A percentile compares a stretch with the other conserved stretches of the same genome.
These are phyloP conservation scores for Geotrypetes seraphini DNA, from an alignment of 2,797 vertebrate species.

Conservation along the genomic window DNA sequence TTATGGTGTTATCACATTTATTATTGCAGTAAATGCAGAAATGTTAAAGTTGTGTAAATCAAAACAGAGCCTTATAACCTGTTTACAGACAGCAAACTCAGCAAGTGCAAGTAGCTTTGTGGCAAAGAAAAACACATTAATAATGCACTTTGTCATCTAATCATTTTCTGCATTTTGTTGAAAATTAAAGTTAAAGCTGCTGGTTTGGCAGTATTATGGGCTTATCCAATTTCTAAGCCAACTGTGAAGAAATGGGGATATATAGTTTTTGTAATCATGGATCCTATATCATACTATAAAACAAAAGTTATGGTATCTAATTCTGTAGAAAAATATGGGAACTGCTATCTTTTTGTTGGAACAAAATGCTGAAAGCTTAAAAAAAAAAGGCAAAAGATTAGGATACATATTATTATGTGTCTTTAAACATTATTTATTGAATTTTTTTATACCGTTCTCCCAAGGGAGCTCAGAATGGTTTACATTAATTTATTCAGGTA, in stretches of 20 bases:
- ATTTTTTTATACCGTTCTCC: too few species aligned
- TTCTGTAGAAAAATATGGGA: conserved; percentile 3
- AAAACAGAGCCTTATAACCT: conserved; percentile 15
- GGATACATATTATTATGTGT: too few species aligned
- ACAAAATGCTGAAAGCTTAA: too few species aligned
- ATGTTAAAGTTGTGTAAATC: conserved; percentile 24
- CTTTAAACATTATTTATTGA: too few species aligned
- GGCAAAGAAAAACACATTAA: conserved; percentile 13
- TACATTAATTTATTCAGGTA: too few species aligned
- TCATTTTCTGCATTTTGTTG: conserved; percentile 12
- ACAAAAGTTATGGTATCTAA: not conserved
- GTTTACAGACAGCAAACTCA: conserved; percentile 12
- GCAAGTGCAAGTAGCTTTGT: not conserved
- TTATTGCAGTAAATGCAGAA: conserved; percentile 36
- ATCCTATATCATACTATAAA: conserved; percentile 2
- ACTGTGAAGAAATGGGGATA: conserved; percentile 2
- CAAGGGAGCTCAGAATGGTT: too few species aligned
- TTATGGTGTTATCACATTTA: conserved; percentile 1
- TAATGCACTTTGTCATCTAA: conserved; percentile 12
- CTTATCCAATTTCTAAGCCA: not conserved
- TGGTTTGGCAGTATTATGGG: conserved; percentile 2
- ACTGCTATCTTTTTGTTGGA: too few species aligned
- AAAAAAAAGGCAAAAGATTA: too few species aligned
- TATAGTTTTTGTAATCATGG: conserved; percentile 6
- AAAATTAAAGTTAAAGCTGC: conserved; percentile 9